Conservation (phyloP, 2,797 vertebrate species). For the Denticeps clupeoides region DNA sequence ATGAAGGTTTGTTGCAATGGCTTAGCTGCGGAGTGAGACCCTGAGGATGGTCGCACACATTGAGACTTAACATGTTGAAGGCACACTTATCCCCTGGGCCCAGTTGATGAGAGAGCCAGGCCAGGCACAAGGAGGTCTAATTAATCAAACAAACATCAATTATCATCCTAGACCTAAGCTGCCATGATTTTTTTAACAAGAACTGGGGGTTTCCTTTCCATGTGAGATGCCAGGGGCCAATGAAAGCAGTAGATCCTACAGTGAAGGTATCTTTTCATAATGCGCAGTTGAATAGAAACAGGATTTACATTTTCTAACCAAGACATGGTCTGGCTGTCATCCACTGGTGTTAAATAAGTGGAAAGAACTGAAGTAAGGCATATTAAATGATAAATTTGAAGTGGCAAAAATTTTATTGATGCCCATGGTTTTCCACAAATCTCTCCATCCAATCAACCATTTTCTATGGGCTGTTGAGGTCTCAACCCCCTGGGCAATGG, state of each 20-base stretch:
- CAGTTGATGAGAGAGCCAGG: conserved; percentile 31
- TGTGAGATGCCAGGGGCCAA: conserved; percentile 26
- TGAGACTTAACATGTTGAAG: conserved; percentile 24
- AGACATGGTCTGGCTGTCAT: conserved; percentile 40
- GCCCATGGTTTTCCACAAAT: conserved; percentile 47
- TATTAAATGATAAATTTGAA: conserved; percentile 31
- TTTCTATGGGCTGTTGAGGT: conserved; percentile 14
- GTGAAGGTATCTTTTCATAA: conserved; percentile 36
- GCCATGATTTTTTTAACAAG: conserved; percentile 23
- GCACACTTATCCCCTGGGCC: conserved; percentile 27
- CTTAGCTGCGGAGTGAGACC: conserved; percentile 44
- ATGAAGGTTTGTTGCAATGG: conserved; percentile 92
- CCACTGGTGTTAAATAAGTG: conserved; percentile 36
- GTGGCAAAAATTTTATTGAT: conserved; percentile 42
- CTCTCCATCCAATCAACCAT: conserved; percentile 5
- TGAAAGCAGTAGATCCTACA: conserved; percentile 22
- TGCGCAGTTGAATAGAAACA: conserved; percentile 39
- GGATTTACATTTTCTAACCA: conserved; percentile 31
- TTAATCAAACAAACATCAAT: conserved; percentile 44
- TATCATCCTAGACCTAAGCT: conserved; percentile 19
- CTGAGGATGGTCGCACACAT: conserved; percentile 33
- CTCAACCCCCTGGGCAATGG: background rate
- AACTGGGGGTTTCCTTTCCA: conserved; percentile 26
- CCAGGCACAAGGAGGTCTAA: conserved; percentile 33
- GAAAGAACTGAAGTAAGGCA: conserved; percentile 30